Evolutionary conservation across 92 coral and sea anemone genomes (phyloP), one percentile per base, ranked within the genome.

Genomic region (Desmophyllum pertusum): DNA sequence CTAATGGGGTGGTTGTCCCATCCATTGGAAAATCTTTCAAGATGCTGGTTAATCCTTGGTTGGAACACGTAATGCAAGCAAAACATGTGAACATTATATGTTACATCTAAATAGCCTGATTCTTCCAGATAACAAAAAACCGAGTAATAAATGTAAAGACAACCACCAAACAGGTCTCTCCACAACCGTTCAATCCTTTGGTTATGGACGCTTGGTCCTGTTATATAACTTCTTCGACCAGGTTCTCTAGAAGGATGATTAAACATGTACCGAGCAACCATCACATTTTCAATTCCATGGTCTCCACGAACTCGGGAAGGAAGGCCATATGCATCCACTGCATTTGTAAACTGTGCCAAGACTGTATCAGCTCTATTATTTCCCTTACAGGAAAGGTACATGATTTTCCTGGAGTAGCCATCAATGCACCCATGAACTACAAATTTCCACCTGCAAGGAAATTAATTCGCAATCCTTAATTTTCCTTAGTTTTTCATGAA

Each of bases 331-430:
- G 41, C 30, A 72, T 27, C 48, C 59, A 67, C 89, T 70, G 92
- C 92, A 55, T 61, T 48, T 30, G 41, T 21, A 63, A 77, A 89
- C 74, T 64, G 42, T 13, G 50, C 46, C 23, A 89, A 74, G 59
- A 89, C 92, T 79, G 92, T 89, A 39, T 68, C 83, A 50, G 89
- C 85, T 85, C 80, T 85, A 68, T 89, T 89, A 76, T 89, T 89
- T 67, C 76, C 79, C 30, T 66, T 52, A 46, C 89, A 79, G 50
- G 88, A 84, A 30, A 89, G 86, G 85, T 84, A 89, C 92, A 89
- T 84, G 46, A 89, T 78, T 67, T 78, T 84, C 63, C 92, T 84
- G 25, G 89, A 89, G 83, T 57, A 85, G 13, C 93, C 93, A 81
- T 89, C 93, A 68, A 89, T 81, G 66, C 81, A 70, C 9, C 90